Evolutionary conservation across 2,888 invertebrate genomes (phyloP).

Genomic region (Agapostemon virescens): DNA sequence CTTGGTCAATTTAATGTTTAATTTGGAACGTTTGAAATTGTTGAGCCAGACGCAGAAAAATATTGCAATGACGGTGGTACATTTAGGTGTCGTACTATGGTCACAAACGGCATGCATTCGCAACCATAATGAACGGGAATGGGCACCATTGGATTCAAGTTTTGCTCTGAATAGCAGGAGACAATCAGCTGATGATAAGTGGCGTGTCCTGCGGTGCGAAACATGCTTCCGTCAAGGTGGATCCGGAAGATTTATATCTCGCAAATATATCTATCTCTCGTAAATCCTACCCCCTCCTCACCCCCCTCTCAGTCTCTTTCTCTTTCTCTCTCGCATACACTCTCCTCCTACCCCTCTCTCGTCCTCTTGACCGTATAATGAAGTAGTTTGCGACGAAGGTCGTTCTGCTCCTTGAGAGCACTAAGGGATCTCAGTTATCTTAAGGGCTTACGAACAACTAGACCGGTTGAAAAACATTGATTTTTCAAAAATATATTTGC

Average conservation of each 20-base stretch:
- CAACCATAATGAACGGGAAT: not conserved
- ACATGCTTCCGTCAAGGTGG: constrained; percentile 13
- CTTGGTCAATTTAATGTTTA: not conserved
- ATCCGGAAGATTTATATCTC: constrained; percentile 9
- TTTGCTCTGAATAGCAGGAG: not conserved
- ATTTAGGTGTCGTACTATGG: not conserved
- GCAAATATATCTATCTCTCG: constrained; percentile 8
- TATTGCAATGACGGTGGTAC: not conserved
- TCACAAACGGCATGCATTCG: not conserved
- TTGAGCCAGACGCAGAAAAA: no score
- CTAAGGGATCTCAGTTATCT: not conserved
- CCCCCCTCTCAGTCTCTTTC: not conserved
- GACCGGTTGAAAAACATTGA: not conserved
- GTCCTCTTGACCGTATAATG: constrained; percentile 7
- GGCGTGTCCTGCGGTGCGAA: constrained; percentile 11
- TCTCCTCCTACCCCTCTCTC: not conserved
- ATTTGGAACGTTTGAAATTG: not conserved
- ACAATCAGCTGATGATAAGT: constrained; percentile 10
- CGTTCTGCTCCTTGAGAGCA: constrained; percentile 1
- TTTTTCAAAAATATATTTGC: not conserved
- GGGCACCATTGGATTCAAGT: not conserved
- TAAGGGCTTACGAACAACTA: not conserved
- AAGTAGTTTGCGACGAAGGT: constrained; percentile 4
- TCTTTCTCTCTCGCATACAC: not conserved
- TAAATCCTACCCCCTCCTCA: not conserved